Base-by-base conservation (phyloP, 2,113 vertebrate genomes). In the Dipodomys merriami region DNA sequence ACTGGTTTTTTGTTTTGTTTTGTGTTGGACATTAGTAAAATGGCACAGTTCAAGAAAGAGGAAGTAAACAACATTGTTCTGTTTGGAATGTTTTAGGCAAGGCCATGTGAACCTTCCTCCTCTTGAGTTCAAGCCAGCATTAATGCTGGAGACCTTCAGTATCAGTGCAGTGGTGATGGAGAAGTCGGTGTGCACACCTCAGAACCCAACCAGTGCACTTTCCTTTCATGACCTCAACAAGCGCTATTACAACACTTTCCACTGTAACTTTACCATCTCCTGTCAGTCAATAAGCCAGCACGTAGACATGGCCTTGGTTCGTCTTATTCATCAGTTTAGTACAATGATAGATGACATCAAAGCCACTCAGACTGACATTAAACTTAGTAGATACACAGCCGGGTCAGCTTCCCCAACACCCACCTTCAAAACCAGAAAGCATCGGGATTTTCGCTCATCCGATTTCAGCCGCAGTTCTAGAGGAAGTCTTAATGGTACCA, bases 321-420 rank as follows among this genome's bases (percentile, higher is more conserved):
- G 99, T 9, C 99, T 99, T 90, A 99, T 99, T 96, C 99, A 99
- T 96, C 99, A 99, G 94, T 99, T 99, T 96, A 99, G 99, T 96
- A 99, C 99, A 25, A 99, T 99, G 99, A 99, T 99, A 18, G 99
- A 99, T 0, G 99, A 99, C 86, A 99, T 99, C 97, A 99, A 99
- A 96, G 99, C 99, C 71, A 99, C 99, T 0, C 99, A 99, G 97
- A 99, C 99, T 0, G 99, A 99, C 97, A 99, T 99, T 97, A 99
- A 99, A 53, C 99, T 99, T 20, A 99, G 98, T 97, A 98, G 99
- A 91, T 99, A 99, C 94, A 99, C 99, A 0, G 99, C 99, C 2
- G 99, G 99, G 12, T 99, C 99, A 0, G 99, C 99, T 39, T 99
- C 99, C 4, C 99, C 99, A 0, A 99, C 99, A 0, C 99, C 99